Percentiles rank a stretch among this genome's conserved stretches.
Conservation (phyloP, 2,888 invertebrate species). For the Mimachlamys varia region DNA sequence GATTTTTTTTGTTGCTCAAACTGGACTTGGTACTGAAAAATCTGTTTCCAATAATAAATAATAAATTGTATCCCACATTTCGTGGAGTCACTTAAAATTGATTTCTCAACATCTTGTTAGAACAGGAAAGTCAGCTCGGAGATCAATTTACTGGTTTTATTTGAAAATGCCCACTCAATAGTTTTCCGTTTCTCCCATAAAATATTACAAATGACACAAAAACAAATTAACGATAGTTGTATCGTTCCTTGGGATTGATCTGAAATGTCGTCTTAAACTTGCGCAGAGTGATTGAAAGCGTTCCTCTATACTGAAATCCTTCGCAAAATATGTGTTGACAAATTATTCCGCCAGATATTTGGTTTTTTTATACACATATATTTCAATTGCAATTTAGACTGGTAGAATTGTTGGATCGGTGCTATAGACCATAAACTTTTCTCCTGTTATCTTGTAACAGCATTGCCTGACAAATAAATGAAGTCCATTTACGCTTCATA, state of each 20-base stretch:
- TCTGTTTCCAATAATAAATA: not conserved
- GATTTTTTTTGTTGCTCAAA: not conserved
- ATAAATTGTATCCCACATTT: not conserved
- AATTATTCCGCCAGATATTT: too few species aligned
- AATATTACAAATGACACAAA: not conserved
- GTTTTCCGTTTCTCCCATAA: too few species aligned
- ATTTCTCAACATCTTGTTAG: not conserved
- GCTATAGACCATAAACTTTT: too few species aligned
- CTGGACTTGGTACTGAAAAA: not conserved
- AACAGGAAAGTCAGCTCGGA: not conserved
- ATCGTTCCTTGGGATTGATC: not conserved
- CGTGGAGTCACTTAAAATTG: not conserved
- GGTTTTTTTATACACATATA: too few species aligned
- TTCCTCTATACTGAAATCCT: not conserved
- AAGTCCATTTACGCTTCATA: too few species aligned
- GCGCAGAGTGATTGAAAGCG: not conserved
- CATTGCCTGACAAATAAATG: too few species aligned
- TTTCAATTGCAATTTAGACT: too few species aligned
- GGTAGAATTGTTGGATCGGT: too few species aligned
- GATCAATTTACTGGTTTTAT: not conserved
- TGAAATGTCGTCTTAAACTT: not conserved
- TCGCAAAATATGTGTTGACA: not conserved
- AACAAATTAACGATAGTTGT: not conserved
- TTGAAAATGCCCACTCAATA: not conserved
- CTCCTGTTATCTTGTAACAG: too few species aligned